These are phyloP conservation scores for Sisor rabdophorus DNA, from an alignment of 2,113 vertebrate species.

Conservation along the genomic window DNA sequence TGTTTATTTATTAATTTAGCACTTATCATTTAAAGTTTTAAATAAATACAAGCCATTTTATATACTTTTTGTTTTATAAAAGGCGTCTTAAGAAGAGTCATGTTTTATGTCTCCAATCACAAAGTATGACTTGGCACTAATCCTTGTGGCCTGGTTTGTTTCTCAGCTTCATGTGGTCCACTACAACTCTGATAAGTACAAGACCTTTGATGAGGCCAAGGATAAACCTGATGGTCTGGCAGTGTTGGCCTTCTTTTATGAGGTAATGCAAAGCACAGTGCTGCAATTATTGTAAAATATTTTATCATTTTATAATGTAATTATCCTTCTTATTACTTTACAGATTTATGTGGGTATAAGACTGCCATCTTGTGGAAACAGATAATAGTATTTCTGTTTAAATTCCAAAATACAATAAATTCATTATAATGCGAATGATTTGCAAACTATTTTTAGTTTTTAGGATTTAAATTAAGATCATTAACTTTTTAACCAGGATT, in stretches of 20 bases:
- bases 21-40: background rate
- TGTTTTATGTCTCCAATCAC: background rate
- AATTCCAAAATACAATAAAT: background rate
- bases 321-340: background rate
- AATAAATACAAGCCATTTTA: background rate
- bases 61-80: background rate
- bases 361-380: conserved; percentile 31
- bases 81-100: background rate
- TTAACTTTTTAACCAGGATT: background rate
- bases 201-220: conserved; percentile 73
- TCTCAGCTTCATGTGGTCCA: conserved; percentile 87
- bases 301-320: background rate
- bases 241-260: conserved; percentile 80
- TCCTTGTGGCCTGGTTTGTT: conserved; percentile 30
- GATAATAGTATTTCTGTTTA: background rate
- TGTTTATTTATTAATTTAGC: too few species aligned
- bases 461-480: too few species aligned
- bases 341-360: background rate
- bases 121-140: background rate
- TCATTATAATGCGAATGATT: background rate
- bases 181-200: conserved; percentile 83
- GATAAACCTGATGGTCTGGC: conserved; percentile 77
- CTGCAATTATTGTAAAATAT: too few species aligned
- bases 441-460: background rate
- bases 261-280: conserved; percentile 62